Conservation (phyloP, 2,888 invertebrate genomes). For the Alloplasta piceator region DNA sequence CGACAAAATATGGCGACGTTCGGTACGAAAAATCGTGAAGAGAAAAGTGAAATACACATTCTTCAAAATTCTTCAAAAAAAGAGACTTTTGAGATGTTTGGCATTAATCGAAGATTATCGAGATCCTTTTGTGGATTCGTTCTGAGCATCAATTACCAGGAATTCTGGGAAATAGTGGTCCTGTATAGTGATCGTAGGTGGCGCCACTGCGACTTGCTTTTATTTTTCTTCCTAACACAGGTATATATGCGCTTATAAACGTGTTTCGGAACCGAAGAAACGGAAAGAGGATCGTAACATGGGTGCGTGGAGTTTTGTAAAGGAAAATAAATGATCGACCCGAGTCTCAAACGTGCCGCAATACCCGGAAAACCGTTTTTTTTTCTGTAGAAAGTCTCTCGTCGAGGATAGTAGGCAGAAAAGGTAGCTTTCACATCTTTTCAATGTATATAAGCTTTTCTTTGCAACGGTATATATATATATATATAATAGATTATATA, state of each 20-base stretch:
- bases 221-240: neutral
- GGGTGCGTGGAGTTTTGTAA: neutral
- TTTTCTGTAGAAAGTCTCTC: constrained; percentile 55
- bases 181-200: neutral
- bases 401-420: constrained; percentile 35
- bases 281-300: neutral
- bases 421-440: constrained; percentile 44
- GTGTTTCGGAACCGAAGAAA: neutral
- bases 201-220: constrained; percentile 1
- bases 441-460: constrained; percentile 4
- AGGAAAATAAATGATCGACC: constrained; percentile 36
- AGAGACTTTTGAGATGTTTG: neutral
- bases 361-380: constrained; percentile 54
- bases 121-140: neutral
- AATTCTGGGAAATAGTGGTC: neutral
- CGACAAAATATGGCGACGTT: neutral
- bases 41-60: neutral
- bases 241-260: neutral
- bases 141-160: constrained; percentile 1
- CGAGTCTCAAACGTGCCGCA: constrained; percentile 15
- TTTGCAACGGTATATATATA: neutral
- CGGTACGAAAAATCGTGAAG: neutral
- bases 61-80: no score
- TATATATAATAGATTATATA: no score
- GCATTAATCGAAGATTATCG: neutral